A percentile compares a stretch with the other conserved stretches of the same genome.
These are phyloP conservation scores for Linepithema humile DNA, from an alignment of 1,140 invertebrate species.

Conservation along the genomic window DNA sequence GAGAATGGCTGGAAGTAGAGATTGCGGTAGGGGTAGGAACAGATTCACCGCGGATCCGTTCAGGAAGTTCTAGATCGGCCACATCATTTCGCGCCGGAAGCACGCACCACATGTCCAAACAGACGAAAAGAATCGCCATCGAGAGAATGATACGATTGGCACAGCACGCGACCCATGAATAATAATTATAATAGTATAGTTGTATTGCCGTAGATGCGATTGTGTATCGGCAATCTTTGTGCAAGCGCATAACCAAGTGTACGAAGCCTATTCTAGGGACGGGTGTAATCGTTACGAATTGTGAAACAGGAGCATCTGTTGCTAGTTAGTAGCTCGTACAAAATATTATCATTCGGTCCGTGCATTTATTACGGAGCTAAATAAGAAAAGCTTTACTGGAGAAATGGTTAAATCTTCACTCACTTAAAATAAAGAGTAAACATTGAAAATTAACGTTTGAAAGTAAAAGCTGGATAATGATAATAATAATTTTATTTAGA, in stretches of 20 bases:
- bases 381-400: neutral
- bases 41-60: constrained; percentile 41
- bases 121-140: constrained; percentile 60
- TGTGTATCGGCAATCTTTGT: constrained; percentile 61
- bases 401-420: neutral
- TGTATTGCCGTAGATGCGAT: constrained; percentile 60
- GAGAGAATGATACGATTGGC: constrained; percentile 68
- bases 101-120: constrained; percentile 82
- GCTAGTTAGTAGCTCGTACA: neutral
- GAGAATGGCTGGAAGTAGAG: constrained; percentile 40
- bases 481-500: neutral
- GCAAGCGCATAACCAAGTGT: constrained; percentile 66
- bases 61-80: constrained; percentile 67
- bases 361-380: neutral
- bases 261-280: constrained; percentile 69
- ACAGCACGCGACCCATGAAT: constrained; percentile 59
- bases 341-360: neutral
- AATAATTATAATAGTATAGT: constrained; percentile 72
- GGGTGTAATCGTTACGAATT: constrained; percentile 75
- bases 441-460: neutral
- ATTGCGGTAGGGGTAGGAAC: constrained; percentile 27
- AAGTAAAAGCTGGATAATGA: neutral
- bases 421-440: neutral
- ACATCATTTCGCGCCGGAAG: constrained; percentile 68
- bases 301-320: constrained; percentile 71